phyloP scores from a whole-genome alignment of 2,113 vertebrate genomes.

The Loxodonta africana region DNA sequence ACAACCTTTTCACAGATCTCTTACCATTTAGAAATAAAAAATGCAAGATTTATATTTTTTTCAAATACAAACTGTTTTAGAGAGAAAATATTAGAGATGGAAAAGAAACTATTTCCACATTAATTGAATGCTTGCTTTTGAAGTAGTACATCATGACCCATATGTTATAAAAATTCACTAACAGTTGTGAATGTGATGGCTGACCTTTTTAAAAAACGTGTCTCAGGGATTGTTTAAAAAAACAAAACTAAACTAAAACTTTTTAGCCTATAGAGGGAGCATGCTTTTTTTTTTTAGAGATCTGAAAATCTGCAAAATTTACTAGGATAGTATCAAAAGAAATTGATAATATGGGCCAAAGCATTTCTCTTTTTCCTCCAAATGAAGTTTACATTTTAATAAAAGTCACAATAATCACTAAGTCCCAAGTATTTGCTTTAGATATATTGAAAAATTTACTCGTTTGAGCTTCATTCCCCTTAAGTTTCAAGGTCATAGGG shows the following conservation, averaged over 20 bases:
- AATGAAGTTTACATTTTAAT: conserved; percentile 40
- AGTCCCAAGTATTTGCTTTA: conserved; percentile 13
- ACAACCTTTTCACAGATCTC: background rate
- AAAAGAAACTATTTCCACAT: conserved; percentile 1
- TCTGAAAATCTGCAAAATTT: conserved; percentile 13
- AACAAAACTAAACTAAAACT: background rate
- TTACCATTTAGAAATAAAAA: conserved; percentile 44
- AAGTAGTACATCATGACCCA: background rate
- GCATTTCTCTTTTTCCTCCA: background rate
- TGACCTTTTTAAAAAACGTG: background rate
- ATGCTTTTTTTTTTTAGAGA: background rate
- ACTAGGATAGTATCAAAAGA: background rate
- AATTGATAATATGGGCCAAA: background rate
- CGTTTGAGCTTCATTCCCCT: conserved; percentile 47
- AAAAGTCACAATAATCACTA: conserved; percentile 43
- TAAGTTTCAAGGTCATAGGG: conserved; percentile 3
- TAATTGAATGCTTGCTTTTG: conserved; percentile 14
- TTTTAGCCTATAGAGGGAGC: background rate
- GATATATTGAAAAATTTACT: background rate
- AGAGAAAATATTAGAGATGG: conserved; percentile 24
- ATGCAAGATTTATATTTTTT: background rate
- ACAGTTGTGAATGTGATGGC: conserved; percentile 14
- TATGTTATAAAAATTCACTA: background rate
- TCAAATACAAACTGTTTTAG: conserved; percentile 30
- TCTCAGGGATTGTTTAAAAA: background rate